These are phyloP conservation scores for Epinotia demarniana DNA, from an alignment of 2,888 invertebrate genomes.

Conservation along the genomic window DNA sequence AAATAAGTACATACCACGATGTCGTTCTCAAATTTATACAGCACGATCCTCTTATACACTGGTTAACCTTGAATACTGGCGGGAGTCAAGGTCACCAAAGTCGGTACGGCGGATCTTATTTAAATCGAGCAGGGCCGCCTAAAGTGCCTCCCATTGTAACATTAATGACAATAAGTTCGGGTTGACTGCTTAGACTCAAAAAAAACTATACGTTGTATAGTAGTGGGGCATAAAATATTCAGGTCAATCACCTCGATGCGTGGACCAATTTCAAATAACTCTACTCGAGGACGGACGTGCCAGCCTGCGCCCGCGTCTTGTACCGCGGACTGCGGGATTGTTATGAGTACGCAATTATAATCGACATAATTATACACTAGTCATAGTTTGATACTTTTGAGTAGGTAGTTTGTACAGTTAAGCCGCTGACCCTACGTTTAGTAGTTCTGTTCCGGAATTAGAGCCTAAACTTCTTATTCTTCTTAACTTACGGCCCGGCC, in stretches of 20 bases:
- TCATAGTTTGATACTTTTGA: constrained; percentile 7
- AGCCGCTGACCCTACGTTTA: not conserved
- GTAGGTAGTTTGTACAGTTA: not conserved
- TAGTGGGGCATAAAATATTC: constrained; percentile 60
- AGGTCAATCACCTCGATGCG: constrained; percentile 73
- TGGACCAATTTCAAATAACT: constrained; percentile 75
- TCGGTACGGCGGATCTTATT: constrained; percentile 55
- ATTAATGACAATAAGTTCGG: constrained; percentile 70
- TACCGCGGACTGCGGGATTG: constrained; percentile 29
- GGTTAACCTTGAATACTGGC: constrained; percentile 70
- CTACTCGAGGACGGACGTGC: constrained; percentile 54
- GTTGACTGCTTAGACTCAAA: constrained; percentile 69
- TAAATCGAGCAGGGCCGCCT: constrained; percentile 60
- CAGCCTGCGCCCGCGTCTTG: constrained; percentile 6
- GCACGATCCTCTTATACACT: constrained; percentile 50
- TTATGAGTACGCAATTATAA: constrained; percentile 35
- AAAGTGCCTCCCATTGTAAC: constrained; percentile 71
- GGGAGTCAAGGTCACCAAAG: constrained; percentile 71
- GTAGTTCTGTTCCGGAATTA: not conserved
- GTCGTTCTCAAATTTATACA: constrained; percentile 46
- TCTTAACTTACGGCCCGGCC: not conserved
- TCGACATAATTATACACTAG: constrained; percentile 26
- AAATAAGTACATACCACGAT: constrained; percentile 32
- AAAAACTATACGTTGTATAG: constrained; percentile 58
- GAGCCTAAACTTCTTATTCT: not conserved